Percentiles rank a stretch among this genome's conserved stretches.
phyloP scores from a whole-genome alignment of 2,888 invertebrate genomes.

The Blera fallax region DNA sequence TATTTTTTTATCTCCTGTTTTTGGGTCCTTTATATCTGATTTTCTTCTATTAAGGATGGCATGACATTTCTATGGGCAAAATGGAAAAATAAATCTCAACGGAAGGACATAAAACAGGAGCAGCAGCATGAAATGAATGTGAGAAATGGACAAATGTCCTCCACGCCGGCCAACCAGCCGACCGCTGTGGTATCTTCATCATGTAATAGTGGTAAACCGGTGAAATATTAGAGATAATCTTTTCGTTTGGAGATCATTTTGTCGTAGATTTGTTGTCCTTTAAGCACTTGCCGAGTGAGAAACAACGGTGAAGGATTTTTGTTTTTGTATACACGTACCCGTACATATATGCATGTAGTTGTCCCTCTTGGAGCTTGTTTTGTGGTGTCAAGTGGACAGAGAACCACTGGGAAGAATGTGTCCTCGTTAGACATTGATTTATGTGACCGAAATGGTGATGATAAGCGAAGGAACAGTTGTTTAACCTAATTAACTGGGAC shows the following conservation, averaged over 20 bases:
- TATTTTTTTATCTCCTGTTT: background rate
- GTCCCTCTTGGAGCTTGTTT: background rate
- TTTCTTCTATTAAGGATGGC: conserved; percentile 24
- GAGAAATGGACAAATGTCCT: conserved; percentile 55
- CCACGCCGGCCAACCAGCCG: background rate
- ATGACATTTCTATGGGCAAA: background rate
- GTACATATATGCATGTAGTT: background rate
- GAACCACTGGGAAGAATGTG: background rate
- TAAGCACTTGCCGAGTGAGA: conserved; percentile 41
- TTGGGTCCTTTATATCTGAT: conserved; percentile 15
- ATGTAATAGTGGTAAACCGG: conserved; percentile 57
- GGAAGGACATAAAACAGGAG: conserved; percentile 23
- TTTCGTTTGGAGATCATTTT: conserved; percentile 50
- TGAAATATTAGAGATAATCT: conserved; percentile 67
- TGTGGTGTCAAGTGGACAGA: background rate
- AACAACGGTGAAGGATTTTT: background rate
- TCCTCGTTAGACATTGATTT: conserved; percentile 43
- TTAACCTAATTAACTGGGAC: conserved; percentile 26
- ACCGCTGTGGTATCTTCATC: conserved; percentile 48
- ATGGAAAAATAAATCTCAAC: conserved; percentile 58
- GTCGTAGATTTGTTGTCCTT: conserved; percentile 62
- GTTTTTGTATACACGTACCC: too few relatives aligned
- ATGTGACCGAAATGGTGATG: conserved; percentile 31
- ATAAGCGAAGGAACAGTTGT: conserved; percentile 15
- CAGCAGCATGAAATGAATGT: conserved; percentile 31